A percentile compares a stretch with the other conserved stretches of the same genome.
phyloP scores from a whole-genome alignment of 2,888 invertebrate genomes.

The Apamea sordens region DNA sequence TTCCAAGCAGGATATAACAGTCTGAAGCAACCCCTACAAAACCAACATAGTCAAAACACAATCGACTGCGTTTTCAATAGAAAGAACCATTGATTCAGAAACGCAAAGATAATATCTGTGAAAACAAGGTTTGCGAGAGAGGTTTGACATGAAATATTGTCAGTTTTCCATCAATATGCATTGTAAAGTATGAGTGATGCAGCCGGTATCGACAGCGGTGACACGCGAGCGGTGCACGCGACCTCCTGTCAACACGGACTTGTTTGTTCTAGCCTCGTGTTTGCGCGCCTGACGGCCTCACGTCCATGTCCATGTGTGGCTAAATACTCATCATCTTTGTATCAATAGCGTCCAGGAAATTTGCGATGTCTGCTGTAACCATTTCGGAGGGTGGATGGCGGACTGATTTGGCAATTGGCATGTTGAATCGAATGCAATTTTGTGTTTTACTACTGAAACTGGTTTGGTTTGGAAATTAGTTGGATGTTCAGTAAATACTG shows the following conservation, averaged over 20 bases:
- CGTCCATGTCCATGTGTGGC: slow-evolving; percentile 25
- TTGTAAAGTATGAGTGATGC: slow-evolving; percentile 66
- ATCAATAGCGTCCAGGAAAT: slow-evolving; percentile 28
- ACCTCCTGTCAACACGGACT: slow-evolving; percentile 46
- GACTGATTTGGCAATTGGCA: slow-evolving; percentile 11
- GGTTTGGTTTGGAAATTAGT: neutral
- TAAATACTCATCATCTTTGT: slow-evolving; percentile 54
- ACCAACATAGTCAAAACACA: slow-evolving; percentile 19
- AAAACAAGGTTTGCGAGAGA: slow-evolving; percentile 56
- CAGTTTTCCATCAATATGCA: slow-evolving; percentile 65
- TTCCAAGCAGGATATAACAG: slow-evolving; percentile 18
- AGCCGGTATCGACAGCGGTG: slow-evolving; percentile 50
- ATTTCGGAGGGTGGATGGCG: slow-evolving; percentile 13
- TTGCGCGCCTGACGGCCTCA: slow-evolving; percentile 26
- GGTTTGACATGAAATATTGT: slow-evolving; percentile 65
- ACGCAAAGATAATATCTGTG: slow-evolving; percentile 55
- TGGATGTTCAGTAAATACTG: neutral
- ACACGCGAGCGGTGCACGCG: slow-evolving; percentile 55
- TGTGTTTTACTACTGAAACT: neutral
- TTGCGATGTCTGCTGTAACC: slow-evolving; percentile 1
- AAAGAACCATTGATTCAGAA: slow-evolving; percentile 58
- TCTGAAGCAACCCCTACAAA: slow-evolving; percentile 14
- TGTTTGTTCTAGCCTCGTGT: slow-evolving; percentile 57
- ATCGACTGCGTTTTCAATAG: slow-evolving; percentile 49
- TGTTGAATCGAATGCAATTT: neutral